phyloP scores from a whole-genome alignment of 2,888 invertebrate genomes.

The Drosophila lacicola region DNA sequence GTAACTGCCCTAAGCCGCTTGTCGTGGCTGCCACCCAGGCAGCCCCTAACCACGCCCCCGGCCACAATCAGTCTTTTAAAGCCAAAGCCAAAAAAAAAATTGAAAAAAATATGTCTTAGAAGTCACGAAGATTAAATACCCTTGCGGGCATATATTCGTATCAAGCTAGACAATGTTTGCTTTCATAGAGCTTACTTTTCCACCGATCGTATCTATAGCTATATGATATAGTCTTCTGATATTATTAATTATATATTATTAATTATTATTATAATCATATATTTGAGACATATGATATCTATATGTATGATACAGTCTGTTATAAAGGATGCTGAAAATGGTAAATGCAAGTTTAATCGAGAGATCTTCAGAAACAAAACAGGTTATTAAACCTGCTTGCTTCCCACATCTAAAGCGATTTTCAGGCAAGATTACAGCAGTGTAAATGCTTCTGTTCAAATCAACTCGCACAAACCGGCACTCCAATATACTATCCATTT shows the following conservation, averaged over 20 bases:
- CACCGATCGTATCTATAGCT: no score
- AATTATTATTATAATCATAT: no score
- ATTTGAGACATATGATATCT: no score
- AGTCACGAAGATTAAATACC: not conserved
- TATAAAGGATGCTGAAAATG: no score
- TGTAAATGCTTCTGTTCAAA: slow-evolving; percentile 25
- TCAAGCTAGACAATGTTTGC: not conserved
- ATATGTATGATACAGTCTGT: no score
- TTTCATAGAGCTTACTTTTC: no score
- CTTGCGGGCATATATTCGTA: not conserved
- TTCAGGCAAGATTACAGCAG: slow-evolving; percentile 32
- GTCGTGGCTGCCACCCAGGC: slow-evolving; percentile 33
- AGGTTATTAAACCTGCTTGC: not conserved
- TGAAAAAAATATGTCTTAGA: not conserved
- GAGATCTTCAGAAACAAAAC: not conserved
- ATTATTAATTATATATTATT: no score
- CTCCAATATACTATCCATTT: slow-evolving; percentile 21
- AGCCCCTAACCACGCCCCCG: not conserved
- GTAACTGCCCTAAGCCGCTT: slow-evolving; percentile 75
- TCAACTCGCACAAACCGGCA: slow-evolving; percentile 3
- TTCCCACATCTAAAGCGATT: slow-evolving; percentile 1
- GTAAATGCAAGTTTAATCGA: no score
- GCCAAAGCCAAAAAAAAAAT: slow-evolving; percentile 12
- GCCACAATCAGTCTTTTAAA: slow-evolving; percentile 59
- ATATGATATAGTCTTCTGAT: no score